Percentiles rank a stretch among this genome's conserved stretches.
These are phyloP conservation scores for Apolygus lucorum DNA, from an alignment of 1,140 invertebrate genomes.

Conservation along the genomic window DNA sequence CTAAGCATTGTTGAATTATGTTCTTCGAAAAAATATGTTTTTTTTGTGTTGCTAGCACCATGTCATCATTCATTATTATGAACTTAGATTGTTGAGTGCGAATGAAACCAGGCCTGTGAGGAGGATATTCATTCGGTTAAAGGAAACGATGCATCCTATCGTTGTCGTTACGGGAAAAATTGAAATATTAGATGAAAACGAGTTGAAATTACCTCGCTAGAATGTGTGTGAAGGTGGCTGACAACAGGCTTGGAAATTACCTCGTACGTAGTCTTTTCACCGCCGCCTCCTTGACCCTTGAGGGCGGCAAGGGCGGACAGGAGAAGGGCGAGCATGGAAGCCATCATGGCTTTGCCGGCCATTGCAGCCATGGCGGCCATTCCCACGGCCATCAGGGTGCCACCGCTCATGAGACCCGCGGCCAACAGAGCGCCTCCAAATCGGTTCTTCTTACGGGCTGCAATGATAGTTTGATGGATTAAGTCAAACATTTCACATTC, in stretches of 20 bases:
- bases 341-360: slow-evolving; percentile 77
- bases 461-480: slow-evolving; percentile 35
- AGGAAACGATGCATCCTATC: too few relatives aligned
- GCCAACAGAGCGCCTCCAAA: slow-evolving; percentile 40
- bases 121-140: too few relatives aligned
- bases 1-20: too few relatives aligned
- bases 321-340: slow-evolving; percentile 65
- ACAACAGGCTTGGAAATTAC: slow-evolving; percentile 72
- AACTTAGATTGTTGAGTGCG: too few relatives aligned
- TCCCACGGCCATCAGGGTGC: slow-evolving; percentile 60
- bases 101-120: too few relatives aligned
- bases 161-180: too few relatives aligned
- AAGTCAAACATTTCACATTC: too few relatives aligned
- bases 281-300: slow-evolving; percentile 49
- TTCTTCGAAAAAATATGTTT: too few relatives aligned
- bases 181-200: background rate
- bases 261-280: slow-evolving; percentile 63
- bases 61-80: too few relatives aligned
- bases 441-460: slow-evolving; percentile 46
- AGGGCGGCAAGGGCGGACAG: slow-evolving; percentile 65
- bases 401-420: slow-evolving; percentile 46
- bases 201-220: slow-evolving; percentile 48
- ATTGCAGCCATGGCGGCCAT: slow-evolving; percentile 64
- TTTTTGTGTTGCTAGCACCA: too few relatives aligned
- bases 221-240: slow-evolving; percentile 59